Conservation (phyloP, 53 echinoderm and acorn worm species). For the Mesocentrotus franciscanus region DNA sequence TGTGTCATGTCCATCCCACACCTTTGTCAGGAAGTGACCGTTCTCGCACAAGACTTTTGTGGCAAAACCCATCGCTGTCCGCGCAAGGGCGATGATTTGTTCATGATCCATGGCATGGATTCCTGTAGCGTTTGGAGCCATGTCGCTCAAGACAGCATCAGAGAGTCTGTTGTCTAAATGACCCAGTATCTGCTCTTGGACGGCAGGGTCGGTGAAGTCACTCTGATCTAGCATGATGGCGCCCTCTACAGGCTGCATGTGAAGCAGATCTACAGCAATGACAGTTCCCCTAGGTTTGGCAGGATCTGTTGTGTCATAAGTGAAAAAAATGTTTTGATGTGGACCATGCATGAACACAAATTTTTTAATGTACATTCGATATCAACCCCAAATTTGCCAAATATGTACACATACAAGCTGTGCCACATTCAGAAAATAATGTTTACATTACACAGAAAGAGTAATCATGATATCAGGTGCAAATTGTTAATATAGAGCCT, state of each 20-base stretch:
- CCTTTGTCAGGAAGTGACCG: conserved; percentile 84
- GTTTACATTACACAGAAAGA: too few relatives aligned
- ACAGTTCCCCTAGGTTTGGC: conserved; percentile 79
- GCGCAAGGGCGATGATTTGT: conserved; percentile 72
- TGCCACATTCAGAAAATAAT: not conserved
- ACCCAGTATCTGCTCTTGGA: conserved; percentile 71
- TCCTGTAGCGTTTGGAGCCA: conserved; percentile 96
- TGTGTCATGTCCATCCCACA: conserved; percentile 85
- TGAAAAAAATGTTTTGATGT: not conserved
- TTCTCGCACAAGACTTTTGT: conserved; percentile 69
- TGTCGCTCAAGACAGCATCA: conserved; percentile 83
- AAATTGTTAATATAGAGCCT: too few relatives aligned
- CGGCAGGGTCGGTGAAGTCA: conserved; percentile 75
- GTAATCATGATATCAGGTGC: too few relatives aligned
- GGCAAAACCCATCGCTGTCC: conserved; percentile 72
- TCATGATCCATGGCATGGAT: conserved; percentile 88
- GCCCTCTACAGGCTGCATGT: conserved; percentile 85
- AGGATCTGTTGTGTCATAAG: conserved; percentile 62
- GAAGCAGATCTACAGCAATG: conserved; percentile 83
- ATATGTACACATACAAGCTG: not conserved
- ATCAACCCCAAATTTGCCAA: not conserved
- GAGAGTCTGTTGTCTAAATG: conserved; percentile 61
- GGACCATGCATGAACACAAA: not conserved
- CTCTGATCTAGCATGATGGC: conserved; percentile 75
- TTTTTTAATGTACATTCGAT: too few relatives aligned